phyloP scores from a whole-genome alignment of 2,113 vertebrate species.

The Pithys albifrons region DNA sequence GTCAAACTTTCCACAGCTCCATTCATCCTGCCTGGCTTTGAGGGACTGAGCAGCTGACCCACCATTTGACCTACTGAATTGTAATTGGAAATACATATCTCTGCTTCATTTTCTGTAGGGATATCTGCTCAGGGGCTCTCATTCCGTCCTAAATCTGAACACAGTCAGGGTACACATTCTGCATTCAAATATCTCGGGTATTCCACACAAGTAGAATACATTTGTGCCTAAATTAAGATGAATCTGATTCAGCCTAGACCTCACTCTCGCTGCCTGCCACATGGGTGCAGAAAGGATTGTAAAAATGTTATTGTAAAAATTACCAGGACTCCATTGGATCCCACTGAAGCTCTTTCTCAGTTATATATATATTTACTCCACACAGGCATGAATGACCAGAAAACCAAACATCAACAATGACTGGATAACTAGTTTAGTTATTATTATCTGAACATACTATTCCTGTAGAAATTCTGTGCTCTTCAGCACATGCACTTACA shows the following conservation, averaged over 20 bases:
- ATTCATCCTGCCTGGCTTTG: neutral
- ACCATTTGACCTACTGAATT: constrained; percentile 13
- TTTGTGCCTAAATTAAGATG: neutral
- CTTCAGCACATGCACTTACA: neutral
- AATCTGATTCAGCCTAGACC: neutral
- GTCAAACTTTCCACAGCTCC: constrained; percentile 9
- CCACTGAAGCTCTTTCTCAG: neutral
- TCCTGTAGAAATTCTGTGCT: neutral
- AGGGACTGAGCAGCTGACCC: constrained; percentile 21
- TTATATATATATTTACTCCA: neutral
- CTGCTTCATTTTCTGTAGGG: neutral
- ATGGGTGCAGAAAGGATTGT: neutral
- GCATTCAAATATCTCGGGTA: neutral
- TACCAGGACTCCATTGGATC: neutral
- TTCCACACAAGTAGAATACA: neutral
- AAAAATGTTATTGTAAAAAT: neutral
- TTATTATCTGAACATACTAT: neutral
- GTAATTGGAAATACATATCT: constrained; percentile 14
- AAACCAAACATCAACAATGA: neutral
- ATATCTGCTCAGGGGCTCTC: neutral
- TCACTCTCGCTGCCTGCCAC: neutral
- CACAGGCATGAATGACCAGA: neutral
- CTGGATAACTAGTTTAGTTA: neutral
- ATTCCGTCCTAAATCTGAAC: neutral
- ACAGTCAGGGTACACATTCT: neutral